Evolutionary conservation across 2,888 invertebrate species (phyloP).

Genomic region (Leptarthrus brevirostris): DNA sequence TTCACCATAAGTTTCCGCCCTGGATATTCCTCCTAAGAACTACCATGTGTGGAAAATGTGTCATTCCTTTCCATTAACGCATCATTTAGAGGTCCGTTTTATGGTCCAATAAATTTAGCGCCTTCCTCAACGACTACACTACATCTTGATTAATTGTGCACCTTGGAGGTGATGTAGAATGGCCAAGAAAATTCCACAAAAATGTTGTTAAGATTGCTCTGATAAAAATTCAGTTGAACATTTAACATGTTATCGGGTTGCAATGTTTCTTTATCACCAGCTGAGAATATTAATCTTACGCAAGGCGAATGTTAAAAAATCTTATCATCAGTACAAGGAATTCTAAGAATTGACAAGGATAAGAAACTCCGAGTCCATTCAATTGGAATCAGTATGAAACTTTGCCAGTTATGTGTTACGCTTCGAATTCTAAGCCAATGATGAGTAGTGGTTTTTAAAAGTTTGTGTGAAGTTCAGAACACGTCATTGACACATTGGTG

Average conservation of each 20-base stretch:
- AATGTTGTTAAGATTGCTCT: background rate
- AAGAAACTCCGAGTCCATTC: too few species aligned
- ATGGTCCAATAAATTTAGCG: slow-evolving; percentile 17
- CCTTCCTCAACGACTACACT: background rate
- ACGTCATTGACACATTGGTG: too few species aligned
- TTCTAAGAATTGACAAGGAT: too few species aligned
- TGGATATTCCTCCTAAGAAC: background rate
- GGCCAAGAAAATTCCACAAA: background rate
- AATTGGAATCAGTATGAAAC: too few species aligned
- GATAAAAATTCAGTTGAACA: background rate
- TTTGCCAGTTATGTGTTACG: too few species aligned
- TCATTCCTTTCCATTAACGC: background rate
- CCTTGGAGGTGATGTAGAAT: slow-evolving; percentile 12
- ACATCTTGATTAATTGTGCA: background rate
- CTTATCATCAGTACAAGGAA: too few species aligned
- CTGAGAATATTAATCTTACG: background rate
- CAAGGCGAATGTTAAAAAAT: too few species aligned
- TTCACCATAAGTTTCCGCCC: background rate
- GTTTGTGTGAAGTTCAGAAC: too few species aligned
- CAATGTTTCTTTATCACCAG: background rate
- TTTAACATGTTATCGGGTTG: background rate
- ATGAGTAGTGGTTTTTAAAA: too few species aligned
- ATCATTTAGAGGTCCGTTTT: slow-evolving; percentile 1
- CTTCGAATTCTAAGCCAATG: too few species aligned
- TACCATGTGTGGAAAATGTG: too few species aligned